phyloP scores from a whole-genome alignment of 2,888 invertebrate genomes.

The Glaucopsyche alexis region DNA sequence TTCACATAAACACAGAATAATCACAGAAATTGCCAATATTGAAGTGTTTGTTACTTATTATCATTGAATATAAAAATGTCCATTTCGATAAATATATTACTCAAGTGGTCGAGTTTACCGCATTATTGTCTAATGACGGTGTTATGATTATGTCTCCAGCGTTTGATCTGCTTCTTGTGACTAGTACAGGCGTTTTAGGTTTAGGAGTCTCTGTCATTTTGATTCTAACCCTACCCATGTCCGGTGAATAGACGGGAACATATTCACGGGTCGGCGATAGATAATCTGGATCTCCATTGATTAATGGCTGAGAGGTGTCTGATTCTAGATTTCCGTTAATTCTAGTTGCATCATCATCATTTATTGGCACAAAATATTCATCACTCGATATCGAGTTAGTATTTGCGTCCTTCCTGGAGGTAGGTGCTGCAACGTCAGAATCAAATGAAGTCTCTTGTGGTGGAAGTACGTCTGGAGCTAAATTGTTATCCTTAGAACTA shows the following conservation, averaged over 20 bases:
- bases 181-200: slow-evolving; percentile 90
- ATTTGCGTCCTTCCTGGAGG: slow-evolving; percentile 71
- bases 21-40: slow-evolving; percentile 77
- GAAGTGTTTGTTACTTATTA: slow-evolving; percentile 71
- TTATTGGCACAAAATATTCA: slow-evolving; percentile 72
- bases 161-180: slow-evolving; percentile 87
- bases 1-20: slow-evolving; percentile 59
- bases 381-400: slow-evolving; percentile 71
- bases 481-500: slow-evolving; percentile 71
- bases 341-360: slow-evolving; percentile 70
- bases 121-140: slow-evolving; percentile 66
- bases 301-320: slow-evolving; percentile 74
- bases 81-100: slow-evolving; percentile 50
- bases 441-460: slow-evolving; percentile 67
- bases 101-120: slow-evolving; percentile 72
- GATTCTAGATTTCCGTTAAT: slow-evolving; percentile 68
- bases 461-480: slow-evolving; percentile 51
- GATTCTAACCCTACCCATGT: slow-evolving; percentile 88
- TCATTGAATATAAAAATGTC: slow-evolving; percentile 65
- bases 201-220: slow-evolving; percentile 87
- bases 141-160: slow-evolving; percentile 89
- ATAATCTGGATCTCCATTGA: slow-evolving; percentile 70
- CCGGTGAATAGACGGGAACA: slow-evolving; percentile 81
- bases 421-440: slow-evolving; percentile 64
- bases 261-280: slow-evolving; percentile 71